Base-by-base conservation (phyloP, 2,888 invertebrate genomes). In the Ceratothoa steindachneri region DNA sequence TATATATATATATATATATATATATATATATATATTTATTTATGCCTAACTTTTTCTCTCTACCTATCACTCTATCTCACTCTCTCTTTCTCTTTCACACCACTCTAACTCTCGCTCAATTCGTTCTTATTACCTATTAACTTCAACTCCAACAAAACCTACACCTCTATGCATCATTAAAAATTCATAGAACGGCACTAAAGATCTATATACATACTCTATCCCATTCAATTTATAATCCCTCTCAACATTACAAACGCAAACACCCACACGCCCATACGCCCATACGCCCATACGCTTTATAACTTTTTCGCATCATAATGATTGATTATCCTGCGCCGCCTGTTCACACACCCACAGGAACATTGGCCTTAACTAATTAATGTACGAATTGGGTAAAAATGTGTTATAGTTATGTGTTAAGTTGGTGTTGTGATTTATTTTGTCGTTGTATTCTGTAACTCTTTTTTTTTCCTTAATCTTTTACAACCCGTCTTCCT, bases 1-100 rank as follows among this genome's bases (percentile, higher is more conserved):
- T 67, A 65, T 67, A 65, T 70, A 65, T 70, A 65, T 67, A 65
- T 70, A 65, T 29, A 70, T 30, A 67, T 29, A 60, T 67, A 70
- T 60, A 60, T 30, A 70, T 65, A 70, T 30, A 70, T 29, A 70
- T 67, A 60, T 65, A 70, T 15, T 31, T 70, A 65, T 65, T 12
- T 60, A 60, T 60, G 22, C 22, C 27, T 64, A 12, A 24, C 60
- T 71, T 64, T 30, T 27, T 65, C 65, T 24, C 64, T 71, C 64
- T 71, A 31, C 12, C 41, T 64, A 60, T 71, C 65, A 24, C 66
- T 24, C 71, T 12, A 22, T 68, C 68, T 68, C 68, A 30, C 68
- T 68, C 68, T 68, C 68, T 68, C 68, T 30, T 28, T 31, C 64
- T 65, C 65, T 41, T 30, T 31, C 71, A 28, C 55, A 28, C 53